These are phyloP conservation scores for Corvus moneduloides DNA, from an alignment of 2,113 vertebrate genomes.

Conservation along the genomic window DNA sequence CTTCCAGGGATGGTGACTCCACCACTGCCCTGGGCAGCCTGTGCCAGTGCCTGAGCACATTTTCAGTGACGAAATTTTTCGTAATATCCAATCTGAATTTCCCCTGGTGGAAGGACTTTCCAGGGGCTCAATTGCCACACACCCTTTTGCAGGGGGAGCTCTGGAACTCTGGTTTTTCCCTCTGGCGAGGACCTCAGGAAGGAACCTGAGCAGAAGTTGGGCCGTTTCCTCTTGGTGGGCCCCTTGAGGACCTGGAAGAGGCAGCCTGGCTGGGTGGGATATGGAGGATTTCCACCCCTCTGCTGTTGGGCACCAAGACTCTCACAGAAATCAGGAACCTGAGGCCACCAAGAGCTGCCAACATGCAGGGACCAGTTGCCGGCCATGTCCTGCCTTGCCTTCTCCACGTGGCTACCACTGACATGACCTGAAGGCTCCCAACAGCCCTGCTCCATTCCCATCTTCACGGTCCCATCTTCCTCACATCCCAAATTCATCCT, in stretches of 20 bases:
- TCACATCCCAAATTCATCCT: neutral
- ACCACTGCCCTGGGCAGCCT: too few species aligned
- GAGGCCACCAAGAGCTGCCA: neutral
- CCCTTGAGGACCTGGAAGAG: neutral
- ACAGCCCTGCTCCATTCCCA: accelerated
- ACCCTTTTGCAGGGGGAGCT: neutral
- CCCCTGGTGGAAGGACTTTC: neutral
- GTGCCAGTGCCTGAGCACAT: neutral
- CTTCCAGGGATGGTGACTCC: neutral
- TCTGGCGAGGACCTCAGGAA: neutral
- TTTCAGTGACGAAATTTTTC: neutral
- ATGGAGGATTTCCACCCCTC: neutral
- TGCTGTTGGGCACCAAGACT: neutral
- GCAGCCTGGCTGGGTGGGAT: neutral
- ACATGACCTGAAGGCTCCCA: neutral
- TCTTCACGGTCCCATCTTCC: neutral
- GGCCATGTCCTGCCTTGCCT: neutral
- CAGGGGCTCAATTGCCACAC: too few species aligned
- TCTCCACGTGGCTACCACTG: neutral
- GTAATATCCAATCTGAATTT: neutral
- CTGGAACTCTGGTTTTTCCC: neutral
- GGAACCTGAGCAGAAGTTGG: neutral
- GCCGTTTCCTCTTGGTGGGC: neutral
- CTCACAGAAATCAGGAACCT: neutral
- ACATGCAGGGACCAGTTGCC: accelerated